These are phyloP conservation scores for Diorhabda carinulata DNA, from an alignment of 1,140 invertebrate genomes.

Conservation along the genomic window DNA sequence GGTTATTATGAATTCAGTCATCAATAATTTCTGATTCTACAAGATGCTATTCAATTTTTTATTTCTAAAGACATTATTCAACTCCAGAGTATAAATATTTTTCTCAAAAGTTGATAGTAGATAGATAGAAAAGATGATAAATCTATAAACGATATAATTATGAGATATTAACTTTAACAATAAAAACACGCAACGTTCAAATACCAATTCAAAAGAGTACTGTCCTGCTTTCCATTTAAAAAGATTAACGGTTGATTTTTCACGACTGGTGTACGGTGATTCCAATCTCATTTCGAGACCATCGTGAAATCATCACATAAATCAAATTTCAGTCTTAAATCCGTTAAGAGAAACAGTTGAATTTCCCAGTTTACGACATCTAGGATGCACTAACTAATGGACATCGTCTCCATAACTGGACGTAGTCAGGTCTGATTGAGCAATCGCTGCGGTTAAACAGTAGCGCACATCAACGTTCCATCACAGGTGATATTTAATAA, in stretches of 20 bases:
- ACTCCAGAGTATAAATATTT: too few relatives aligned
- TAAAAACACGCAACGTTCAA: too few relatives aligned
- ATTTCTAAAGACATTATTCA: too few relatives aligned
- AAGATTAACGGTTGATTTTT: neutral
- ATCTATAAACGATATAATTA: too few relatives aligned
- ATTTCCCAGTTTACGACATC: conserved; percentile 2
- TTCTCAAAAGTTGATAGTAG: too few relatives aligned
- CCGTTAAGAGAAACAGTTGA: conserved; percentile 2
- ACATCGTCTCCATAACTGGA: neutral
- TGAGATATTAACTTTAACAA: too few relatives aligned
- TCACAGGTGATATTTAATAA: too few relatives aligned
- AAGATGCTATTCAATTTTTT: too few relatives aligned
- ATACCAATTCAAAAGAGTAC: too few relatives aligned
- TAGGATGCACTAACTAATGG: conserved; percentile 1
- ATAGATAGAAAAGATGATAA: too few relatives aligned
- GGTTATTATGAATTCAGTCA: too few relatives aligned
- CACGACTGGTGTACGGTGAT: neutral
- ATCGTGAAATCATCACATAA: conserved; percentile 2
- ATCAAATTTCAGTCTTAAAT: neutral
- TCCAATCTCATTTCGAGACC: conserved; percentile 1
- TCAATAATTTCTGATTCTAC: too few relatives aligned
- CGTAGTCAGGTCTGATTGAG: neutral
- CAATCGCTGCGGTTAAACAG: neutral
- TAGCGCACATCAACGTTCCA: neutral
- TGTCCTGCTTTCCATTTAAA: neutral